phyloP scores from a whole-genome alignment of 2,113 vertebrate species.

The Nannobrachium achirus region DNA sequence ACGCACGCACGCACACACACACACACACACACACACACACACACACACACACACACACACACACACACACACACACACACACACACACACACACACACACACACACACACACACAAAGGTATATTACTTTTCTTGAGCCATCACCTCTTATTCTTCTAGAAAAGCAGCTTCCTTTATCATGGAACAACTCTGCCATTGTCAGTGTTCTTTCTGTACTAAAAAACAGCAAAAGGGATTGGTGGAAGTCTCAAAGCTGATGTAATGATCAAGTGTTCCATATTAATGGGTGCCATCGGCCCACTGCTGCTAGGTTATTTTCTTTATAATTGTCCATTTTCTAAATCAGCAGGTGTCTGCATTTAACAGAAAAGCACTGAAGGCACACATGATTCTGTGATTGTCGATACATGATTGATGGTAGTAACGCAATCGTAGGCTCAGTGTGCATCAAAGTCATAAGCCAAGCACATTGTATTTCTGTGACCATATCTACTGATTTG shows the following conservation, averaged over 20 bases:
- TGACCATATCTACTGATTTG: not conserved
- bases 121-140: constrained; percentile 29
- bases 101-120: no score
- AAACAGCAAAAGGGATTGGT: constrained; percentile 40
- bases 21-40: constrained; percentile 3
- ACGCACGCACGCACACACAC: constrained; percentile 1
- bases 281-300: constrained; percentile 58
- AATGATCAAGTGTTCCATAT: constrained; percentile 45
- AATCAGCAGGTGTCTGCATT: constrained; percentile 53
- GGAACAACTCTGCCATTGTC: constrained; percentile 51
- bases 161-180: constrained; percentile 65
- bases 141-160: constrained; percentile 42
- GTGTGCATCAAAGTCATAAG: not conserved
- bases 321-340: constrained; percentile 57
- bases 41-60: constrained; percentile 24
- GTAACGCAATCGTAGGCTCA: constrained; percentile 19
- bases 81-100: not conserved
- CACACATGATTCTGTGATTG: constrained; percentile 36
- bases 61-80: constrained; percentile 11
- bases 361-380: constrained; percentile 31
- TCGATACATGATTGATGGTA: constrained; percentile 22
- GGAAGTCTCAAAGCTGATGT: constrained; percentile 30
- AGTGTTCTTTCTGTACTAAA: constrained; percentile 48
- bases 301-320: constrained; percentile 48
- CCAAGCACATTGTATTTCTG: not conserved